Evolutionary conservation across 2,888 invertebrate genomes (phyloP), one percentile per base, ranked within the genome.

Genomic region (Ormyrus rosae): DNA sequence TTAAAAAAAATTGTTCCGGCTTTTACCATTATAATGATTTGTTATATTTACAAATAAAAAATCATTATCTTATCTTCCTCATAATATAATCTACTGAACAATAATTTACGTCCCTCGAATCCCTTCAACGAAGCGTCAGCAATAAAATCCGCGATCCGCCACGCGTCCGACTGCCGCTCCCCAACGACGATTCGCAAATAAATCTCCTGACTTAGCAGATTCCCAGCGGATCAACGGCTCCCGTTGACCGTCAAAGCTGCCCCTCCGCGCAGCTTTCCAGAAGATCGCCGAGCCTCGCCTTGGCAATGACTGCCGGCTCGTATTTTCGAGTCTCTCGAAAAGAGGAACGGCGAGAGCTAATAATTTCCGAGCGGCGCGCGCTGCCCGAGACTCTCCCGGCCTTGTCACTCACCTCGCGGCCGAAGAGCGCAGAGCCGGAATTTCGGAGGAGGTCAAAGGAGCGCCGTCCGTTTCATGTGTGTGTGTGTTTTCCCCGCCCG

Each of bases 271-370:
- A 68, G 3, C 55, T 11, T 53, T 68, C 11, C 11, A 68, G 45
- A 19, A 9, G 51, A 6, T 10, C 55, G 11, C n/a, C 56, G 9
- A 8, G 34, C 78, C 68, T 83, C 77, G 75, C 81, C 78, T 69
- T 71, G 80, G 61, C 77, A 72, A 74, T 76, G 75, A 76, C 76
- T 55, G 63, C 61, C 56, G 13, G 48, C 53, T n/a, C 58, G n/a
- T 56, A 56, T 72, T 19, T 78, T 78, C 69, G 67, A 45, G n/a
- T 60, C 48, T 72, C 9, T 5, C 19, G 60, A 45, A 51, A 19
- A 19, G 19, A 19, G 19, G 45, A 64, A 56, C 19, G 19, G 19
- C 19, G 13, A 78, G 69, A 78, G 69, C 69, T 80, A 79, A 71
- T 72, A 83, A 81, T 55, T 64, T 73, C 72, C 61, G n/a, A 45